Evolutionary conservation across 2,113 vertebrate species (phyloP).

Genomic region (Hemiscyllium ocellatum): DNA sequence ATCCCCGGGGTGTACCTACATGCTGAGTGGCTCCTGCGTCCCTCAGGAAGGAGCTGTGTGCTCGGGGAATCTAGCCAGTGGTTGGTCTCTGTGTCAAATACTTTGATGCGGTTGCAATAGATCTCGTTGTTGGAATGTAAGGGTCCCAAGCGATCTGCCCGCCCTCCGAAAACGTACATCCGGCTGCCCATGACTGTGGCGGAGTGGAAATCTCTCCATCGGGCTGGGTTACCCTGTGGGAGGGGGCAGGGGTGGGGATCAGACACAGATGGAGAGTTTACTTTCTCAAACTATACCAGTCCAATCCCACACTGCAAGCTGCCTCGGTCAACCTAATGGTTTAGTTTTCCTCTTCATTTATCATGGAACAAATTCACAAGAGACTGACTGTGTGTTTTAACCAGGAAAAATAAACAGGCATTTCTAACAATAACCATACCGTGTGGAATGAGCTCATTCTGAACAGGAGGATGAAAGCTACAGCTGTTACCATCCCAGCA

Average conservation of each 20-base stretch:
- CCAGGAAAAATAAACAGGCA: too few relatives aligned
- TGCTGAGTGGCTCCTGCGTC: slow-evolving; percentile 90
- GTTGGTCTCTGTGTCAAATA: slow-evolving; percentile 87
- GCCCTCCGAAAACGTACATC: slow-evolving; percentile 94
- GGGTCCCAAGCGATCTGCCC: slow-evolving; percentile 88
- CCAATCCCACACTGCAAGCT: too few relatives aligned
- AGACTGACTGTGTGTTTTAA: too few relatives aligned
- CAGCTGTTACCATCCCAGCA: too few relatives aligned
- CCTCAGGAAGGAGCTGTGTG: slow-evolving; percentile 74
- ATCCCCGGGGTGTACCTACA: slow-evolving; percentile 63
- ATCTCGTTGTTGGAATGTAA: slow-evolving; percentile 99
- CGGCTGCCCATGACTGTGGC: slow-evolving; percentile 88
- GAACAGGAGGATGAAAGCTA: too few relatives aligned
- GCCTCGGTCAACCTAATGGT: too few relatives aligned
- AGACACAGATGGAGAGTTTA: too few relatives aligned
- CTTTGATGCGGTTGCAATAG: slow-evolving; percentile 94
- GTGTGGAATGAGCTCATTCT: too few relatives aligned
- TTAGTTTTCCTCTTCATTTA: too few relatives aligned
- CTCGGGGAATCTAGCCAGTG: slow-evolving; percentile 79
- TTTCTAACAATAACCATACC: too few relatives aligned
- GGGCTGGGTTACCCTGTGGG: slow-evolving; percentile 77
- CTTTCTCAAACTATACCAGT: too few relatives aligned
- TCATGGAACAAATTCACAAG: too few relatives aligned
- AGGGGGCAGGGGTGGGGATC: neutral
- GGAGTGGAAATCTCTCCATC: slow-evolving; percentile 96